phyloP scores from a whole-genome alignment of 2,797 vertebrate species.

The Gymnoscopelus braueri region DNA sequence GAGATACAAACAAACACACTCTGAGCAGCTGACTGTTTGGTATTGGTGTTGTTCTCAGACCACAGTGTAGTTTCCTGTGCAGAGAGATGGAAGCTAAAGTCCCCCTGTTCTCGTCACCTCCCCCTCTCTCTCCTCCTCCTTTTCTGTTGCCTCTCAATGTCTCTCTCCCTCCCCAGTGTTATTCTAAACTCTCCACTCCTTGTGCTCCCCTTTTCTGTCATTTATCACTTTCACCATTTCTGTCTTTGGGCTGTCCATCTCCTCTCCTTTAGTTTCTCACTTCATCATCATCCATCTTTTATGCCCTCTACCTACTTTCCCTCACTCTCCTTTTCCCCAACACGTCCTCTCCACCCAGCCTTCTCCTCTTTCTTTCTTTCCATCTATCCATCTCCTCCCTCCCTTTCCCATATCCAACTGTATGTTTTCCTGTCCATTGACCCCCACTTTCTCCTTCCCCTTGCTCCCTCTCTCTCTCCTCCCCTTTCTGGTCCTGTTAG shows the following conservation, averaged over 20 bases:
- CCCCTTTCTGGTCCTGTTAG: constrained; percentile 19
- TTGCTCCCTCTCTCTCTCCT: constrained; percentile 10
- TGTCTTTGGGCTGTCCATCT: no score
- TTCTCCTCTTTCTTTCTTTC: constrained; percentile 2
- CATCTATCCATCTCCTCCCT: constrained; percentile 12
- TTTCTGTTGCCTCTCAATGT: constrained; percentile 26
- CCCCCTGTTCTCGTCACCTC: constrained; percentile 23
- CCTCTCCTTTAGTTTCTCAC: neutral
- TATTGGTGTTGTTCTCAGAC: constrained; percentile 44
- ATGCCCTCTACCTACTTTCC: neutral
- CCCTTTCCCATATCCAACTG: neutral
- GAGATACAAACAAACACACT: neutral
- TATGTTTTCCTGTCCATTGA: no score
- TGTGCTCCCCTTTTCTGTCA: neutral
- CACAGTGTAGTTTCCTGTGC: constrained; percentile 50
- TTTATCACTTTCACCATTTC: neutral
- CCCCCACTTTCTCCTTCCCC: constrained; percentile 7
- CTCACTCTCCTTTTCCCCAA: neutral
- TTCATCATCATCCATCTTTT: neutral
- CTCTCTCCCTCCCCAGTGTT: neutral
- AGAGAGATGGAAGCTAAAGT: constrained; percentile 40
- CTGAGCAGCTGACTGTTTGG: neutral
- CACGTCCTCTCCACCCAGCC: neutral
- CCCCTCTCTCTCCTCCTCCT: constrained; percentile 1
- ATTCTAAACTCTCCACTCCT: constrained; percentile 3